Conservation (phyloP, 2,888 invertebrate genomes). For the Timema cristinae region DNA sequence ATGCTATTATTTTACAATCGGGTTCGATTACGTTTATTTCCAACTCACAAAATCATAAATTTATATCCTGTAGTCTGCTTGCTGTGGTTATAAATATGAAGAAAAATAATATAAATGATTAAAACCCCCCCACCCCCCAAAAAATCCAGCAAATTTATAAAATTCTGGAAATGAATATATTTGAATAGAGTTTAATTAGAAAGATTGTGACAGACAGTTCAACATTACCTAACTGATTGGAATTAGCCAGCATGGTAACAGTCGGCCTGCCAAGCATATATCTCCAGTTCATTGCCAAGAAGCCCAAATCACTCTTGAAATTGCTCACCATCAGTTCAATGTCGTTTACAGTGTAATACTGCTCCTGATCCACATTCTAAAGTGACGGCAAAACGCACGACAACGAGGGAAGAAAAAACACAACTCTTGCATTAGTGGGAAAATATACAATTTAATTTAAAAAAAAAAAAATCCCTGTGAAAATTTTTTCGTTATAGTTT, state of each 20-base stretch:
- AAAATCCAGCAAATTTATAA: too few relatives aligned
- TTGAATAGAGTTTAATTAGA: background rate
- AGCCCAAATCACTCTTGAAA: constrained; percentile 89
- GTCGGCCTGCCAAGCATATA: constrained; percentile 95
- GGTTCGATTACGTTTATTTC: too few relatives aligned
- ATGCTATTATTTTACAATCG: too few relatives aligned
- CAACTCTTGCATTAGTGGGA: background rate
- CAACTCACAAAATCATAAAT: too few relatives aligned
- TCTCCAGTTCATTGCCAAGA: constrained; percentile 95
- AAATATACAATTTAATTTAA: too few relatives aligned
- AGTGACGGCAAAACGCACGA: constrained; percentile 41
- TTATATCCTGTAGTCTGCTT: too few relatives aligned
- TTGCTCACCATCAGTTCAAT: constrained; percentile 91
- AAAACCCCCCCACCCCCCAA: too few relatives aligned
- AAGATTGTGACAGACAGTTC: background rate
- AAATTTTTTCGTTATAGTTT: too few relatives aligned
- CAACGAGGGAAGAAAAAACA: constrained; percentile 34
- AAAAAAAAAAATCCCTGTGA: too few relatives aligned
- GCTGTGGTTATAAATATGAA: too few relatives aligned
- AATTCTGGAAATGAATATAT: too few relatives aligned
- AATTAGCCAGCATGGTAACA: constrained; percentile 73
- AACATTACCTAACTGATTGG: background rate
- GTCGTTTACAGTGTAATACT: constrained; percentile 97
- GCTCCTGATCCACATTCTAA: constrained; percentile 84
- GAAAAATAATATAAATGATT: too few relatives aligned